Base-by-base conservation (phyloP, 2,113 vertebrate genomes). In the Sinocyclocheilus grahami region DNA sequence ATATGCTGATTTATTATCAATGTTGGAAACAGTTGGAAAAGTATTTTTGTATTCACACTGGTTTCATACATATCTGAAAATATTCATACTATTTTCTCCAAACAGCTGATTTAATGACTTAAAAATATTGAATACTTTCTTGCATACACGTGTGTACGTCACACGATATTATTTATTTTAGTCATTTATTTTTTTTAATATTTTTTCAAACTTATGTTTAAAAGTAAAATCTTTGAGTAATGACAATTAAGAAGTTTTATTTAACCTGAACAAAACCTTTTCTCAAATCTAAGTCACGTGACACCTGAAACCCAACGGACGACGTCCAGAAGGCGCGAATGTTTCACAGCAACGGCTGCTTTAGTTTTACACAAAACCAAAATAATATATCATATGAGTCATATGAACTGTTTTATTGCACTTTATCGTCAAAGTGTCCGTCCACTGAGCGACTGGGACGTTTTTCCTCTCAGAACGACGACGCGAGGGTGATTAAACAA, bases 271-370 rank as follows among this genome's bases (percentile, higher is more conserved):
- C 22, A 63, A 27, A 30, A 30, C 12, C 42, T 42, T 42, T 42
- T 42, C 42, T 7, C 8, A 42, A 42, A 39, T 39, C 0, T 3
- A 33, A 33, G 93, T 92, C 93, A 91, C 93, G 92, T 90, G 93
- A 92, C 92, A 90, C 88, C 11, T 3, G 30, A 37, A 39, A 39
- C 39, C 39, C 5, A 39, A 39, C 39, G 39, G 39, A 39, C 7
- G 5, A 39, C 39, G 39, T 39, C 7, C 7, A 39, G 7, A 39
- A 39, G 39, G 30, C 67, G 67, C 16, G 39, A 46, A 46, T 2
- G 12, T 48, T 24, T 46, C 16, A 42, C 18, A 5, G 22, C 2
- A 48, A 75, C 72, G 12, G 72, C 12, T 48, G 12, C 11, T 48
- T 7, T 4, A 5, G n/a, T 48, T 48, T 48, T 12, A 27, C n/a